A percentile compares a stretch with the other conserved stretches of the same genome.
phyloP scores from a whole-genome alignment of 2,888 invertebrate genomes.

The Scaptomyza flava region DNA sequence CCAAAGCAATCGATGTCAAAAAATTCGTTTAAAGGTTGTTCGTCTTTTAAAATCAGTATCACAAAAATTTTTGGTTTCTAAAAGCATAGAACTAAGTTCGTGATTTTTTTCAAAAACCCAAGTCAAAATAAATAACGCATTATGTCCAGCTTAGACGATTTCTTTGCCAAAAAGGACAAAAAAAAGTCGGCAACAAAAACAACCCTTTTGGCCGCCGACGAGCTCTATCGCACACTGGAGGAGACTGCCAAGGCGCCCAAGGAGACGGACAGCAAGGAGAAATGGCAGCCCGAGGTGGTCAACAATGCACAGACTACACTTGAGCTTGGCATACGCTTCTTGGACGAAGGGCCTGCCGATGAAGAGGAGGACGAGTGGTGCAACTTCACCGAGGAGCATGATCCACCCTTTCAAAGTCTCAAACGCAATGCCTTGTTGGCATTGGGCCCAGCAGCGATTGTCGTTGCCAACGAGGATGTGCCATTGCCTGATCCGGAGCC shows the following conservation, averaged over 20 bases:
- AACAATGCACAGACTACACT: conserved; percentile 15
- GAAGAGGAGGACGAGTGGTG: conserved; percentile 63
- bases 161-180: conserved; percentile 71
- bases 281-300: conserved; percentile 8
- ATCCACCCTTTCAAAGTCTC: conserved; percentile 32
- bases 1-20: conserved; percentile 25
- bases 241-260: conserved; percentile 42
- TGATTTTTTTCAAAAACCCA: conserved; percentile 44
- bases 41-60: conserved; percentile 15
- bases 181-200: conserved; percentile 56
- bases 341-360: conserved; percentile 24
- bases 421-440: conserved; percentile 28
- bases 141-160: conserved; percentile 67
- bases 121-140: conserved; percentile 23
- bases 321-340: conserved; percentile 40
- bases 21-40: not conserved
- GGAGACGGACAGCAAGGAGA: conserved; percentile 24
- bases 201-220: conserved; percentile 60
- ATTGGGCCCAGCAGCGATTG: conserved; percentile 4
- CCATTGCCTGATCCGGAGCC: conserved; percentile 6
- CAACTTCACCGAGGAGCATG: conserved; percentile 60
- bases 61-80: conserved; percentile 54
- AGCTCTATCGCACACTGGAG: conserved; percentile 62
- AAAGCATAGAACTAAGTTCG: conserved; percentile 54
- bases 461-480: conserved; percentile 9